Evolutionary conservation across 2,888 invertebrate species (phyloP).

Genomic region (Thumatha senex): DNA sequence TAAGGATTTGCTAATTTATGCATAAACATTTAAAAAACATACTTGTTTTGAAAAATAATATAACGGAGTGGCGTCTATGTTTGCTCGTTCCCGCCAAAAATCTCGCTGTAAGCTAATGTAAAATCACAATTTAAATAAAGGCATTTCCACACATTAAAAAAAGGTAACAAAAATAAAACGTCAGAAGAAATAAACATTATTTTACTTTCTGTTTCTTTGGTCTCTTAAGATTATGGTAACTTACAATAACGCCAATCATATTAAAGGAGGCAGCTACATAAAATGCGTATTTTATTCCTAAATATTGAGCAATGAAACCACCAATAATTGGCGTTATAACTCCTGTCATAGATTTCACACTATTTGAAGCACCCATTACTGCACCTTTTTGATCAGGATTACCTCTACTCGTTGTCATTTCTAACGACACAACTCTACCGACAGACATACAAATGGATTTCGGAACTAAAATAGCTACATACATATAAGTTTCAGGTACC

Average conservation of each 20-base stretch:
- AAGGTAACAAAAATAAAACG: not conserved
- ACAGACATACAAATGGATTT: constrained; percentile 70
- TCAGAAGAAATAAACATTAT: constrained; percentile 10
- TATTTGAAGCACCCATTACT: constrained; percentile 80
- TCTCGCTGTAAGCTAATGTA: too few species aligned
- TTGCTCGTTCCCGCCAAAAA: too few species aligned
- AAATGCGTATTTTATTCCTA: constrained; percentile 65
- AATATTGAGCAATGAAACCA: constrained; percentile 74
- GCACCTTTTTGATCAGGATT: constrained; percentile 78
- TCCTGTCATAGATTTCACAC: constrained; percentile 79
- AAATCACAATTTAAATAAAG: too few species aligned
- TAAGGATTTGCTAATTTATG: too few species aligned
- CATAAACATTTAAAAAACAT: too few species aligned
- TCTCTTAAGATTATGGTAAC: constrained; percentile 38
- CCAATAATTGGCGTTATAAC: constrained; percentile 80
- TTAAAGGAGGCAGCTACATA: constrained; percentile 50
- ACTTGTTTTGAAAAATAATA: too few species aligned
- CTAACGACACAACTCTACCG: constrained; percentile 72
- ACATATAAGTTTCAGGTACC: constrained; percentile 59
- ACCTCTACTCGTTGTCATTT: constrained; percentile 74
- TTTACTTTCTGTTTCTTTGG: constrained; percentile 21
- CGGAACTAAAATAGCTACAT: constrained; percentile 69
- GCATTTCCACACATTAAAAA: too few species aligned
- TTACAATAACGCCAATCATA: constrained; percentile 55
- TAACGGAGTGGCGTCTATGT: too few species aligned